Conservation (phyloP, 2,888 invertebrate species). For the Erebia ligea region DNA sequence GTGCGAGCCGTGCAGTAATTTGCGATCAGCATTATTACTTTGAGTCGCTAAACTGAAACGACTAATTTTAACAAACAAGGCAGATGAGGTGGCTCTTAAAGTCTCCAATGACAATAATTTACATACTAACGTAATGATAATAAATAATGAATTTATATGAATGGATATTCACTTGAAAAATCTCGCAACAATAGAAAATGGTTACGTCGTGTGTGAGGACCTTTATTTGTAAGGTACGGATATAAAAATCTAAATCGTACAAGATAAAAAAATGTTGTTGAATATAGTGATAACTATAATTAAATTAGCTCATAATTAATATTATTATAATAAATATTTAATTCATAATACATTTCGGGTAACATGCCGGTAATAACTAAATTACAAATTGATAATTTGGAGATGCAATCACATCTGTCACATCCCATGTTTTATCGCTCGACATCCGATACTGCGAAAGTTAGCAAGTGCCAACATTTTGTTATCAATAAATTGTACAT, state of each 20-base stretch:
- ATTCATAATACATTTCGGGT: constrained; percentile 18
- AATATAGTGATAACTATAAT: not conserved
- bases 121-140: constrained; percentile 21
- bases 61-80: constrained; percentile 36
- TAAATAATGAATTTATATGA: constrained; percentile 16
- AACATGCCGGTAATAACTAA: constrained; percentile 20
- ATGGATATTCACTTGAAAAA: not conserved
- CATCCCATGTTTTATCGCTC: constrained; percentile 19
- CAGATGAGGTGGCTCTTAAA: constrained; percentile 41
- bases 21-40: constrained; percentile 8
- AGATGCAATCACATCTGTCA: constrained; percentile 17
- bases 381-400: constrained; percentile 22
- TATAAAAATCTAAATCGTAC: not conserved
- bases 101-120: constrained; percentile 23
- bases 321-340: constrained; percentile 7
- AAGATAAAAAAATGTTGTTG: not conserved
- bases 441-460: constrained; percentile 14
- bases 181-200: not conserved
- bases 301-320: not conserved
- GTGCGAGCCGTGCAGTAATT: not conserved
- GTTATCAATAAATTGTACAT: no score
- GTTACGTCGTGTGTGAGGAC: constrained; percentile 14
- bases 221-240: constrained; percentile 15
- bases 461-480: not conserved
- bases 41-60: constrained; percentile 16